These are phyloP conservation scores for Eudasyphora cyanicolor DNA, from an alignment of 2,888 invertebrate species.

Conservation along the genomic window DNA sequence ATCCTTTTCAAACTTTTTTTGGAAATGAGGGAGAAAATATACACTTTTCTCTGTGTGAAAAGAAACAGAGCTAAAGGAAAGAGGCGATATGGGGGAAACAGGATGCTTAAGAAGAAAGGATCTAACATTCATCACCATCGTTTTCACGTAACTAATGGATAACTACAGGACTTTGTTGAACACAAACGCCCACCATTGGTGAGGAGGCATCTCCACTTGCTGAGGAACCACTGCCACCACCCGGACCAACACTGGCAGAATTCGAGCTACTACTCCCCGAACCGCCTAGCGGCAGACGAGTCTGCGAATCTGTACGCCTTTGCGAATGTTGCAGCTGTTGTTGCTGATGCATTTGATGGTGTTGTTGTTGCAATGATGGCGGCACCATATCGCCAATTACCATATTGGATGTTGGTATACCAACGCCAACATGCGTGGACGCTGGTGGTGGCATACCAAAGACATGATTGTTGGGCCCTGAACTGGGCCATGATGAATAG, in stretches of 20 bases:
- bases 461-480: slow-evolving; percentile 60
- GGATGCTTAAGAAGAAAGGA: neutral
- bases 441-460: slow-evolving; percentile 68
- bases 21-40: slow-evolving; percentile 18
- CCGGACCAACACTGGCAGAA: slow-evolving; percentile 28
- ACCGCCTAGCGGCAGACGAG: slow-evolving; percentile 51
- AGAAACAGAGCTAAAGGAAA: neutral
- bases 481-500: slow-evolving; percentile 68
- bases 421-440: slow-evolving; percentile 47
- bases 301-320: slow-evolving; percentile 44
- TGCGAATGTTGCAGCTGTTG: slow-evolving; percentile 63
- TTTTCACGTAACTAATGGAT: slow-evolving; percentile 83
- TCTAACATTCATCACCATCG: neutral
- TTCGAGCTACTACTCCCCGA: slow-evolving; percentile 30
- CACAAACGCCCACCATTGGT: slow-evolving; percentile 93
- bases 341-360: slow-evolving; percentile 62
- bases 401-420: slow-evolving; percentile 48
- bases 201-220: slow-evolving; percentile 83
- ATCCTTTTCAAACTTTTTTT: neutral
- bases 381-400: slow-evolving; percentile 29
- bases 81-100: neutral
- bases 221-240: slow-evolving; percentile 61
- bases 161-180: slow-evolving; percentile 95
- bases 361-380: slow-evolving; percentile 57
- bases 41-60: neutral